These are phyloP conservation scores for Nomada hirtipes DNA, from an alignment of 2,888 invertebrate species.

Conservation along the genomic window DNA sequence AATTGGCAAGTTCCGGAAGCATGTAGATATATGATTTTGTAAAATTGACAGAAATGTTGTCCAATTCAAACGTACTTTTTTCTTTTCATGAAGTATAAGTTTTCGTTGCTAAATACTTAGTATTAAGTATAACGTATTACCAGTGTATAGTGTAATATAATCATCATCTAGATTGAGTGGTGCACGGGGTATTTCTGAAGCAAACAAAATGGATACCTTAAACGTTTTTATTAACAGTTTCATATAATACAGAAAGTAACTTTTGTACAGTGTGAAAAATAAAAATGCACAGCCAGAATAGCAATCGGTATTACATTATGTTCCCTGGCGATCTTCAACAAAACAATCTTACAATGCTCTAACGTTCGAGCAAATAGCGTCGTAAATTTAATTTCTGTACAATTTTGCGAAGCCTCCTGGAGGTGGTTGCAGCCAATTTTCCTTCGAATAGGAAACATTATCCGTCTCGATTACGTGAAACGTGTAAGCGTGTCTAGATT, in stretches of 20 bases:
- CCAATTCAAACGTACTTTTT: background rate
- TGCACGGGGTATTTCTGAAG: background rate
- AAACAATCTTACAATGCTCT: background rate
- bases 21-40: conserved; percentile 30
- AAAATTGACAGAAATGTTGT: background rate
- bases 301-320: conserved; percentile 24
- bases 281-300: conserved; percentile 61
- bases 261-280: conserved; percentile 61
- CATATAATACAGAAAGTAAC: conserved; percentile 51
- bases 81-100: background rate
- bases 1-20: conserved; percentile 67
- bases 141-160: conserved; percentile 20
- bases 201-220: conserved; percentile 18
- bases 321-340: conserved; percentile 13
- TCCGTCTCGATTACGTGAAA: conserved; percentile 96
- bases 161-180: conserved; percentile 20
- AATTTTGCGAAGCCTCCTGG: conserved; percentile 89
- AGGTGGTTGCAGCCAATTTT: conserved; percentile 95
- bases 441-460: conserved; percentile 89
- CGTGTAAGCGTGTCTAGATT: conserved; percentile 97
- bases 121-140: background rate
- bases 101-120: conserved; percentile 9
- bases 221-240: conserved; percentile 58
- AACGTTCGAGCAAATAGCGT: background rate
- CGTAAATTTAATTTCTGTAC: conserved; percentile 85